Evolutionary conservation across 2,113 vertebrate species (phyloP).

Genomic region (Aptenodytes forsteri): DNA sequence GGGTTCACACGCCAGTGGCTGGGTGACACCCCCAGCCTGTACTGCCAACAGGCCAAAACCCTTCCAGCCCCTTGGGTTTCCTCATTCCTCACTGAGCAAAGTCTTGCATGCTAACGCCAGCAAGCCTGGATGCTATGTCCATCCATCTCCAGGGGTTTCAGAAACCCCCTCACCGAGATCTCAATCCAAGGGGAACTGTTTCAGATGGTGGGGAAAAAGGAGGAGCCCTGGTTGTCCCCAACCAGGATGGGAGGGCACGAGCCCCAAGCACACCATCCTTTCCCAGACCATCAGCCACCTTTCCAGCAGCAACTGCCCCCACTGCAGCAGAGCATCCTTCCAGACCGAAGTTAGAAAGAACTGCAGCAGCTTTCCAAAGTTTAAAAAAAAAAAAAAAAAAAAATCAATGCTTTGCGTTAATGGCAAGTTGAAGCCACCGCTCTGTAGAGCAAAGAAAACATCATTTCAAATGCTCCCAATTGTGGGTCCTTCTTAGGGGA

Average conservation of each 20-base stretch:
- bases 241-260: rapidly evolving
- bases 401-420: neutral
- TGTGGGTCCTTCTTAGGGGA: neutral
- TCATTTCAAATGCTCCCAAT: neutral
- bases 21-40: neutral
- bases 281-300: neutral
- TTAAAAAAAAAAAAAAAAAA: neutral
- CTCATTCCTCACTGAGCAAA: neutral
- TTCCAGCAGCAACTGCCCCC: neutral
- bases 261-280: too few relatives aligned
- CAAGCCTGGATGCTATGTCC: neutral
- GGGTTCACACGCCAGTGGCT: neutral
- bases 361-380: neutral
- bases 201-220: neutral
- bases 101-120: rapidly evolving
- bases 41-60: neutral
- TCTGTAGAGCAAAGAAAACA: neutral
- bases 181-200: neutral
- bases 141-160: neutral
- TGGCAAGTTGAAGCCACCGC: neutral
- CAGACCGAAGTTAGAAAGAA: neutral
- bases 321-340: neutral
- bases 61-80: neutral
- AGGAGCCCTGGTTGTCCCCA: neutral
- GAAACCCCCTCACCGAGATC: neutral